These are phyloP conservation scores for Aramus guarauna DNA, from an alignment of 2,113 vertebrate species.

Conservation along the genomic window DNA sequence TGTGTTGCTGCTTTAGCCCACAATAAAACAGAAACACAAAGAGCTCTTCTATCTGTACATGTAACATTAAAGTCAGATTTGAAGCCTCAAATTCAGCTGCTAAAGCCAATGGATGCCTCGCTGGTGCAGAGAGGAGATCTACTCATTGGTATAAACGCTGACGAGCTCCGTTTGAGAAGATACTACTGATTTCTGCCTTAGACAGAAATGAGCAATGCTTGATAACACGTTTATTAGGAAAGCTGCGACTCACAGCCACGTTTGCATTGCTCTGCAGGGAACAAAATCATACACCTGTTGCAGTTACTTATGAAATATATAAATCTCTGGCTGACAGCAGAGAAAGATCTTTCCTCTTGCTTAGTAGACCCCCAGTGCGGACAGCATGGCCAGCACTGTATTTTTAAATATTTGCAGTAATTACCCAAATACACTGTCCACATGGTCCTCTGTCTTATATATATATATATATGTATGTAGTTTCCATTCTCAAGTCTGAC, in stretches of 20 bases:
- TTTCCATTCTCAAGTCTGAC: not conserved
- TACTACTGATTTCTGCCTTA: not conserved
- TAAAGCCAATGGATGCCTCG: not conserved
- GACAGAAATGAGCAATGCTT: not conserved
- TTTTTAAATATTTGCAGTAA: not conserved
- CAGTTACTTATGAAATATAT: not conserved
- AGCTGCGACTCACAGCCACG: not conserved
- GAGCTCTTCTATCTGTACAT: not conserved
- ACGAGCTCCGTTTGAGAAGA: not conserved
- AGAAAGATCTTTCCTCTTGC: not conserved
- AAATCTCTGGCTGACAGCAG: not conserved
- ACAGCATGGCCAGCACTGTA: not conserved
- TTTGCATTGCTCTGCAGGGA: not conserved
- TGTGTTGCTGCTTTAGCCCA: slow-evolving; percentile 22
- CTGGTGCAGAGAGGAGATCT: not conserved
- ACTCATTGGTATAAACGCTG: not conserved
- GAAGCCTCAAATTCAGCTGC: not conserved
- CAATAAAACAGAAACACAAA: slow-evolving; percentile 1
- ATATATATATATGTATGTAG: not conserved
- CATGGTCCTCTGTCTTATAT: not conserved
- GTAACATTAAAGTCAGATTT: not conserved
- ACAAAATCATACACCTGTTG: not conserved
- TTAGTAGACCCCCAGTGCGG: not conserved
- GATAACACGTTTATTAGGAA: not conserved
- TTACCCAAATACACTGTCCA: not conserved